Evolutionary conservation across 2,888 invertebrate species (phyloP), one percentile per base, ranked within the genome.

Genomic region (Sesia apiformis): DNA sequence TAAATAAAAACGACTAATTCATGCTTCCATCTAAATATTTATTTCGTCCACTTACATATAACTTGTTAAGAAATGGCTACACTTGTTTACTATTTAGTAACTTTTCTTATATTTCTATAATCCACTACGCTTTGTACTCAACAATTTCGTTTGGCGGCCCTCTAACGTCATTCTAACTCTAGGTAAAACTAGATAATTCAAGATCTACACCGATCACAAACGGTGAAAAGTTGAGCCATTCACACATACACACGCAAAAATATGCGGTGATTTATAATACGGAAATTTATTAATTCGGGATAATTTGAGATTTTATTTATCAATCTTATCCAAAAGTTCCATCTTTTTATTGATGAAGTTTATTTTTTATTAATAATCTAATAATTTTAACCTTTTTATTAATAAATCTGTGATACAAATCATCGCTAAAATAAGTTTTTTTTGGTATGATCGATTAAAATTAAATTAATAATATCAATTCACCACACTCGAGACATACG

Each of bases 111-210:
- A 67, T 67, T 65, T 63, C 69, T 67, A 63, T 61, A 62, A 66
- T 46, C 64, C 64, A 70, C 82, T 84, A 82, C 74, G 59, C 64
- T 84, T 87, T 87, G 87, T 87, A 87, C 86, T 86, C 81, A 74
- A 76, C 72, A 74, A 80, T 78, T 81, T 76, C 76, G 74, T 76
- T 80, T 78, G 80, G 80, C 76, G 78, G 70, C 60, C 52, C 38
- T 52, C 40, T 52, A 63, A 59, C 46, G 46, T 46, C 50, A 23
- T 38, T 5, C 50, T 50, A 50, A 38, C 7, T 38, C 49, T 50
- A 50, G 39, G 39, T 42, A 42, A 38, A 38, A 50, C 23, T 50
- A 50, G 50, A 50, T 38, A 38, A 38, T 50, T 50, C 50, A 23
- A 38, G 50, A 46, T 42, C 42, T 39, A 57, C 55, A 55, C 49